Evolutionary conservation across 1,140 invertebrate species (phyloP), one percentile per base, ranked within the genome.

Genomic region (Macrosteles quadrilineatus): DNA sequence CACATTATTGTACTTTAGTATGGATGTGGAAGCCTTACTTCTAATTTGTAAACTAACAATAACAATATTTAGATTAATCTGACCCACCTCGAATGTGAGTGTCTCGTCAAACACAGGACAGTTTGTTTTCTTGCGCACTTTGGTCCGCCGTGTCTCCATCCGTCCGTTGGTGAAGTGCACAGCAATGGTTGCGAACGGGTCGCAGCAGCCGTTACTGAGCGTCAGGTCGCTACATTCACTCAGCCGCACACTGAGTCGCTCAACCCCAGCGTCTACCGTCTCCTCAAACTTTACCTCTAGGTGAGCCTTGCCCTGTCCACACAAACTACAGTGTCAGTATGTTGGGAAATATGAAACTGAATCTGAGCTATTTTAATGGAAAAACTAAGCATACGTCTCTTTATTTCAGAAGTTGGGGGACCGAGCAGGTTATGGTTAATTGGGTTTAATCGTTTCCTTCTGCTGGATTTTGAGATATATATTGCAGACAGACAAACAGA

Each of bases 91-190:
- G 86, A 96, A 96, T 76, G 87, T 86, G 81, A 96, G 93, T 70
- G 87, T 87, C 82, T 97, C 94, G 78, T 96, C 91, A 81, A 94
- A 97, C 75, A 91, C 88, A 25, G 94, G 94, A 78, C 89, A 91
- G 71, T 91, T 88, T 55, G 93, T 96, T 84, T 96, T 96, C 82
- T 95, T 95, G 78, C 88, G 90, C 50, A 91, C 89, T 82, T 92
- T 94, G 17, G 94, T 95, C 75, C 90, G 87, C 79, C 90, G 92
- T n/a, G 87, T 87, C 73, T 94, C 87, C 81, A 87, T 86, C 80
- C 91, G 91, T 71, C 89, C 89, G 81, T 92, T 95, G 75, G 87
- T 87, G 80, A 93, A 93, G 31, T 87, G 83, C 57, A 95, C 87
- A 31, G 90, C 90, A 73, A 94, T 88, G 69, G 89, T 86, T 71